phyloP scores from a whole-genome alignment of 2,113 vertebrate genomes.

The human (Homo sapiens) region GRCh38 chr6:91221501-91222000 shows the following conservation, averaged over 20 bases:
- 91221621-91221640: slow-evolving; percentile 80
- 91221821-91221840: slow-evolving; percentile 54
- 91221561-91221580: slow-evolving; percentile 79
- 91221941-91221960: slow-evolving; percentile 19
- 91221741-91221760: slow-evolving; percentile 75
- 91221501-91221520: slow-evolving; percentile 76
- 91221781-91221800: slow-evolving; percentile 61
- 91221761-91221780: slow-evolving; percentile 70
- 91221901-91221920: slow-evolving; percentile 57
- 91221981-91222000: slow-evolving; percentile 13
- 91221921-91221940: slow-evolving; percentile 35
- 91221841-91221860: slow-evolving; percentile 67
- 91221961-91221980: background rate
- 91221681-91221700: slow-evolving; percentile 56
- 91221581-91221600: slow-evolving; percentile 77
- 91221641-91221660: slow-evolving; percentile 77
- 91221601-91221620: slow-evolving; percentile 74
- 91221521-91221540: slow-evolving; percentile 69
- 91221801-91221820: slow-evolving; percentile 44
- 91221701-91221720: slow-evolving; percentile 69
- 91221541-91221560: slow-evolving; percentile 70
- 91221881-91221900: slow-evolving; percentile 71
- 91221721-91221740: slow-evolving; percentile 69
- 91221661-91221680: slow-evolving; percentile 80
- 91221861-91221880: slow-evolving; percentile 57